Evolutionary conservation across 2,113 vertebrate species (phyloP).

Genomic region (Mobula birostris): DNA sequence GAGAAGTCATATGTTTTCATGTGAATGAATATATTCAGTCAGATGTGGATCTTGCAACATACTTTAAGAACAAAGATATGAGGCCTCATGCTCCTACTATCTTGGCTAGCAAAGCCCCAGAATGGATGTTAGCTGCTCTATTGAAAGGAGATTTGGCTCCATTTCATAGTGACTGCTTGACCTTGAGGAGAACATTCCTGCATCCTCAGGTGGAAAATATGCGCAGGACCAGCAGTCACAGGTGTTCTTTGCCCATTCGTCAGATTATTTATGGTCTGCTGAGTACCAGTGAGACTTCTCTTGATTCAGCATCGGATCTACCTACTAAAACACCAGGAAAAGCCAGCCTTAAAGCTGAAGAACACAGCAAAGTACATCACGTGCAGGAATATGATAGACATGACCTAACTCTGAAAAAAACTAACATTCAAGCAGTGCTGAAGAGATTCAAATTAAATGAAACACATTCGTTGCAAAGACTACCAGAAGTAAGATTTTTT

Average conservation of each 20-base stretch:
- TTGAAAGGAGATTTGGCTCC: slow-evolving; percentile 61
- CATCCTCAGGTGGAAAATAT: slow-evolving; percentile 80
- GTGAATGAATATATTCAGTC: slow-evolving; percentile 73
- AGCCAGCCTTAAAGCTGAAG: neutral
- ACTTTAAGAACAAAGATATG: slow-evolving; percentile 54
- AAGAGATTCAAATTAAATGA: slow-evolving; percentile 44
- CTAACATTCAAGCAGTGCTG: slow-evolving; percentile 50
- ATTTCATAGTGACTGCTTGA: slow-evolving; percentile 61
- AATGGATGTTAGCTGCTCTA: slow-evolving; percentile 58
- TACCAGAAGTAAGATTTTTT: slow-evolving; percentile 64
- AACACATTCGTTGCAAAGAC: slow-evolving; percentile 51
- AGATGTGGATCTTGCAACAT: slow-evolving; percentile 54
- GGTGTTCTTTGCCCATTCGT: slow-evolving; percentile 63
- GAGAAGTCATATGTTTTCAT: slow-evolving; percentile 52
- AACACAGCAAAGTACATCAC: neutral
- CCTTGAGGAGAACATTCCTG: slow-evolving; percentile 69
- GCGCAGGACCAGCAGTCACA: slow-evolving; percentile 66
- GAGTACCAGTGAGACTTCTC: slow-evolving; percentile 27
- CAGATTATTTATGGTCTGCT: slow-evolving; percentile 75
- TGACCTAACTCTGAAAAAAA: slow-evolving; percentile 65
- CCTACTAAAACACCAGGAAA: neutral
- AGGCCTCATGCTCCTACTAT: slow-evolving; percentile 44
- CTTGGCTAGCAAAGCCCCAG: slow-evolving; percentile 50
- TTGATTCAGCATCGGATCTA: neutral
- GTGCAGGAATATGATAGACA: slow-evolving; percentile 75